Evolutionary conservation across 53 echinoderm and acorn worm genomes (phyloP), one percentile per base, ranked within the genome.

Genomic region (Stichopus horrens): DNA sequence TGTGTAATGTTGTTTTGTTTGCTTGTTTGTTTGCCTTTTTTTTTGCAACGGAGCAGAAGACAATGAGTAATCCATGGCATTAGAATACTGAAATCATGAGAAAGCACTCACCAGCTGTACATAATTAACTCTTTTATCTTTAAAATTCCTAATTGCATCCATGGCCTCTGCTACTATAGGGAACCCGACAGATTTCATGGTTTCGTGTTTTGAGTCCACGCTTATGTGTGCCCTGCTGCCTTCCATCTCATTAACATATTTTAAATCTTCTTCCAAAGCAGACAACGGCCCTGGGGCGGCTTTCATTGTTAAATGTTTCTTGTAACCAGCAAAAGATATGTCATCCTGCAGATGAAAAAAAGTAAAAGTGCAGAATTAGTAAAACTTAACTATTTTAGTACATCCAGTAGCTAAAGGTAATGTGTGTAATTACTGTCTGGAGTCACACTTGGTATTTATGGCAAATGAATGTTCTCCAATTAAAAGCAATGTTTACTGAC

Each of bases 271-370:
- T 86, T 97, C 97, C 59, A 75, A 73, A 13, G 86, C 86, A 13
- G 97, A 91, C 85, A 97, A 74, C 0, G 97, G 97, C 4, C 92
- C 95, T 0, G 97, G 95, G 9, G 95, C 95, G 5, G 86, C 91
- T 81, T 92, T 90, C 54, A 71, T 71, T 57, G 78, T 89, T 22
- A 90, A 19, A 73, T 97, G 95, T 60, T 90, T 93, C 52, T 74
- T 58, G 88, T 97, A 97, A 16, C 97, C 95, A 75, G 90, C 89
- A 21, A 89, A 89, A 11, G 93, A 86, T 88, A 94, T 79, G 65
- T 97, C 97, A 57, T 23, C 83, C 97, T 97, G 23, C 23, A 18
- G 21, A 65, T n/a, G 65, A 85, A 63, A 7, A 21, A 56, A 83
- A 58, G 21, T 21, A 75, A 19, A 75, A 5, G n/a, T 0, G n/a